These are phyloP conservation scores for Cotesia chilonis DNA, from an alignment of 1,140 invertebrate species.

Conservation along the genomic window DNA sequence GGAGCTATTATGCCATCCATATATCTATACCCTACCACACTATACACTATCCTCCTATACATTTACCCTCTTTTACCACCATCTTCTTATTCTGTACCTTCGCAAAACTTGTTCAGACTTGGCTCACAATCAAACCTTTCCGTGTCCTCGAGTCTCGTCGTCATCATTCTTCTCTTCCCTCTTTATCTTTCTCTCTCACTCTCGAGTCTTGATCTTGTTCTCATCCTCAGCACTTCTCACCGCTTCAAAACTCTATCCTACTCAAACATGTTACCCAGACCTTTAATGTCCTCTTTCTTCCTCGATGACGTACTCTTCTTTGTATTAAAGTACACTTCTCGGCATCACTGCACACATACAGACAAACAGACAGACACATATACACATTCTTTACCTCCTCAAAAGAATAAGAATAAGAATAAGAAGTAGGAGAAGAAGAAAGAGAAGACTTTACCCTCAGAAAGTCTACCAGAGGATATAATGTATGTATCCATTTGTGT, in stretches of 20 bases:
- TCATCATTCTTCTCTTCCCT: conserved; percentile 10
- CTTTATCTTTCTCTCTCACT: not conserved
- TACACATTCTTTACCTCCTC: not conserved
- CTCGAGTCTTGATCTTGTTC: not conserved
- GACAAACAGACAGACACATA: not conserved
- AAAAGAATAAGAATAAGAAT: conserved; percentile 3
- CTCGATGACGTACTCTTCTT: conserved; percentile 38
- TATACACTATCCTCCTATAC: no score
- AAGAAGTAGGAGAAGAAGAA: no score
- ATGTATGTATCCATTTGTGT: conserved; percentile 42
- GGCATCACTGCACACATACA: not conserved
- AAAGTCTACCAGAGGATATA: conserved; percentile 36
- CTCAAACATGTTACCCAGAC: conserved; percentile 31
- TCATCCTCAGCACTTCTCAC: conserved; percentile 16
- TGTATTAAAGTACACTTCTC: conserved; percentile 27
- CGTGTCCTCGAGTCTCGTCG: conserved; percentile 22
- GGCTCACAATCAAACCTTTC: conserved; percentile 30
- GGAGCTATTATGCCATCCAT: conserved; percentile 24
- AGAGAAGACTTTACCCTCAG: conserved; percentile 7
- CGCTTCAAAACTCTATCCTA: conserved; percentile 38
- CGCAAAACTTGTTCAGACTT: conserved; percentile 30
- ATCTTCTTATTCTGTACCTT: conserved; percentile 12
- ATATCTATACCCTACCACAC: conserved; percentile 13
- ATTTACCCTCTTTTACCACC: conserved; percentile 9
- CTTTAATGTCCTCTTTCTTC: conserved; percentile 12